phyloP scores from a whole-genome alignment of 1,140 invertebrate genomes.

The Ips typographus region DNA sequence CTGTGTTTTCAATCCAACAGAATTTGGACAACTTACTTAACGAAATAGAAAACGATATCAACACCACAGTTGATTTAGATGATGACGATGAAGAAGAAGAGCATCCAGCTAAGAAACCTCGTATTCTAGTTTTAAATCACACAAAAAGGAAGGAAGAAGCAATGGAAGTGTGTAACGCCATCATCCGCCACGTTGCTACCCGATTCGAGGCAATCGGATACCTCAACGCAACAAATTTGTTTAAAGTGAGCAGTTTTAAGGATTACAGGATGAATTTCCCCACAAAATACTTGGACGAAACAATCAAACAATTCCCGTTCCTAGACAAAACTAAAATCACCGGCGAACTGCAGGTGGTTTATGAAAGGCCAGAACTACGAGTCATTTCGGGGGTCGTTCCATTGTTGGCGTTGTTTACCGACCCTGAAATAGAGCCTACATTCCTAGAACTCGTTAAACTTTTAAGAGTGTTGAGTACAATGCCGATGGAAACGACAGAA shows the following conservation, averaged over 20 bases:
- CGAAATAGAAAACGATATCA: slow-evolving; percentile 24
- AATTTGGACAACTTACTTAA: slow-evolving; percentile 22
- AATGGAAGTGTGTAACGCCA: slow-evolving; percentile 35
- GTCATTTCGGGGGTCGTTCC: slow-evolving; percentile 32
- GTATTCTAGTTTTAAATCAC: slow-evolving; percentile 4
- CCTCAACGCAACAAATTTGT: slow-evolving; percentile 32
- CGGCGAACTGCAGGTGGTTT: slow-evolving; percentile 38
- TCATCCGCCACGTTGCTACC: slow-evolving; percentile 25
- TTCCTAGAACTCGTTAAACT: slow-evolving; percentile 41
- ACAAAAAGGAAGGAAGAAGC: slow-evolving; percentile 28
- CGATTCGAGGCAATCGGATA: slow-evolving; percentile 34
- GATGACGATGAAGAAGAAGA: slow-evolving; percentile 12
- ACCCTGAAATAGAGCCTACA: slow-evolving; percentile 33
- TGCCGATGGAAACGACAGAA: slow-evolving; percentile 42
- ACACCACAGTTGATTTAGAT: slow-evolving; percentile 12
- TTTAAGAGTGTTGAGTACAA: slow-evolving; percentile 37
- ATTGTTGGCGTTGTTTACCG: slow-evolving; percentile 30
- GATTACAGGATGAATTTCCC: slow-evolving; percentile 29
- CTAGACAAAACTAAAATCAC: slow-evolving; percentile 32
- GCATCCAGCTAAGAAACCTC: slow-evolving; percentile 6
- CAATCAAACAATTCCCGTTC: slow-evolving; percentile 32
- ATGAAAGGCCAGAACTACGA: slow-evolving; percentile 35
- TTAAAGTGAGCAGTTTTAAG: slow-evolving; percentile 30
- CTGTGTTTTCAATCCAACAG: slow-evolving; percentile 15
- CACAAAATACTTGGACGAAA: slow-evolving; percentile 13